Evolutionary conservation across 2,113 vertebrate species (phyloP), one percentile per base, ranked within the genome.

Genomic region (Centropus unirufus): DNA sequence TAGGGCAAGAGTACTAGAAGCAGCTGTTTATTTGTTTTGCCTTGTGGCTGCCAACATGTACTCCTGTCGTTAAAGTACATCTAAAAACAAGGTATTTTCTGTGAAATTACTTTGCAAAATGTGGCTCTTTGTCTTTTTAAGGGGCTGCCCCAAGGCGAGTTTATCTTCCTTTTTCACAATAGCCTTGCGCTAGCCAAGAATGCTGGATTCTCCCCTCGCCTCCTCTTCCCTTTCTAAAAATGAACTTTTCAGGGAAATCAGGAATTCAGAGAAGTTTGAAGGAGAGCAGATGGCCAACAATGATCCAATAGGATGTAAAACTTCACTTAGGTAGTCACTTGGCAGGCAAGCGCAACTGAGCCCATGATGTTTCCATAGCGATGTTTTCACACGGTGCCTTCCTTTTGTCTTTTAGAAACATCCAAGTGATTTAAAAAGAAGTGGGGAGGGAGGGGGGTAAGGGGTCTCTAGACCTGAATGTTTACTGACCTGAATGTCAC

Each of bases 291-390:
- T 97, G 94, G 87, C 90, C 94, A 87, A 16, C 79, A 66, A 32
- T 89, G 89, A 97, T 94, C 95, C 91, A 97, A 87, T 84, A 95
- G 92, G 93, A 92, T 83, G 59, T 75, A 89, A 87, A 97, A 96
- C 89, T 91, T 90, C 49, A 88, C 89, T 93, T 93, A 96, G 95
- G 84, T 96, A 89, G 94, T 96, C 20, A 46, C 85, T 97, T 97
- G 97, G 91, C 96, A 94, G 79, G 87, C 92, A 93, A 95, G 83
- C 83, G 55, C 36, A 58, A 92, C 70, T 54, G 93, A 93, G 95
- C 87, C 95, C 54, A 34, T 84, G 93, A 93, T 82, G 97, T 98
- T 98, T 98, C 98, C 97, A 97, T 97, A 97, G 98, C 84, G 93
- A 97, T 84, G 78, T 90, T 94, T 96, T 96, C 94, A 95, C 95